These are phyloP conservation scores for Calvadosia cruxmelitensis DNA, from an alignment of 30 jellyfish, hydroid and myxozoan genomes.

Conservation along the genomic window DNA sequence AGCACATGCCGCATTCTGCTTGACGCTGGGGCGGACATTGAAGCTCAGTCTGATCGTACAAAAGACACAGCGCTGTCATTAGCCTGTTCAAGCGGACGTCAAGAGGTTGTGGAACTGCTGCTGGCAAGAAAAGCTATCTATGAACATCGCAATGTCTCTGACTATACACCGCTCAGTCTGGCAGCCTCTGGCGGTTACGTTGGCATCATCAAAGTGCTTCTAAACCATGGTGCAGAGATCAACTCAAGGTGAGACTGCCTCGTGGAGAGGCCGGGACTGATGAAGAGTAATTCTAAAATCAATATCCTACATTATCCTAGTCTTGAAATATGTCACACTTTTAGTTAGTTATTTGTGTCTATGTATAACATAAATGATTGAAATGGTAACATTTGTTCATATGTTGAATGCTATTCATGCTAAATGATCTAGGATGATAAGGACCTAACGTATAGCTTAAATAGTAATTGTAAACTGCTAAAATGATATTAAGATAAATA, in stretches of 20 bases:
- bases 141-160: constrained; percentile 95
- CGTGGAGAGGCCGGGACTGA: no score
- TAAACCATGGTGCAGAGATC: constrained; percentile 96
- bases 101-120: constrained; percentile 87
- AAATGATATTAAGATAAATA: no score
- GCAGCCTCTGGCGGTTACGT: constrained; percentile 99
- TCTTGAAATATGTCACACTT: no score
- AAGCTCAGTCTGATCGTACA: constrained; percentile 97
- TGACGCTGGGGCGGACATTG: constrained; percentile 85
- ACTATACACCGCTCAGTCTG: constrained; percentile 91
- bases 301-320: no score
- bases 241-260: constrained; percentile 61
- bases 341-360: no score
- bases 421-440: no score
- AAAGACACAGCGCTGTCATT: constrained; percentile 95
- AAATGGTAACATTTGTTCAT: no score
- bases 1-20: constrained; percentile 84
- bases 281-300: no score
- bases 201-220: constrained; percentile 75
- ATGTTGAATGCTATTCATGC: no score
- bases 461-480: no score
- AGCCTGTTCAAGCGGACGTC: constrained; percentile 98
- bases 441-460: no score
- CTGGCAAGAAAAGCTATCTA: constrained; percentile 61
- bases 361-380: no score